phyloP scores from a whole-genome alignment of 2,888 invertebrate species.

The Penaeus monodon region DNA sequence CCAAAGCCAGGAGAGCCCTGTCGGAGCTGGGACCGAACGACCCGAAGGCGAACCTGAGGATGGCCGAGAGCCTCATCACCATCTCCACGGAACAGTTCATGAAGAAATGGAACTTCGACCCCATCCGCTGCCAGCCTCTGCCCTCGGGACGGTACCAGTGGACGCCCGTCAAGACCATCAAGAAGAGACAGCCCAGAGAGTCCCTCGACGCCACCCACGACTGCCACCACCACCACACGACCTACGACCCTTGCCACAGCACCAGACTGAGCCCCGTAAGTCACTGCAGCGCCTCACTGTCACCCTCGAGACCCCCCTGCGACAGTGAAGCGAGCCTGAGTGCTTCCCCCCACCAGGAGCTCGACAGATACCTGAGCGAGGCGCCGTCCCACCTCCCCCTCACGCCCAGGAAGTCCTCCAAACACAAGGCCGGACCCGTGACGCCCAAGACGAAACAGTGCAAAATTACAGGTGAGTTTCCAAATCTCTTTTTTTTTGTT shows the following conservation, averaged over 20 bases:
- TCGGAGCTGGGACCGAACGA: constrained; percentile 43
- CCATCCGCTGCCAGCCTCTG: constrained; percentile 18
- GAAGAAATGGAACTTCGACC: constrained; percentile 50
- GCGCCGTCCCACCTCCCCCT: not conserved
- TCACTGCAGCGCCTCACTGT: no score
- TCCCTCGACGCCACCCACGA: not conserved
- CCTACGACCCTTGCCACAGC: not conserved
- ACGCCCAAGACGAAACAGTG: constrained; percentile 26
- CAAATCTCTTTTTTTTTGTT: no score
- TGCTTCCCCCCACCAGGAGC: not conserved
- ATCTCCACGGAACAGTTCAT: constrained; percentile 34
- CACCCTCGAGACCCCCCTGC: no score
- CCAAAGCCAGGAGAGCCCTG: constrained; percentile 38
- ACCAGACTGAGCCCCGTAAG: not conserved
- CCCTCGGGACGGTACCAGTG: constrained; percentile 35
- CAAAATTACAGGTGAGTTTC: constrained; percentile 31
- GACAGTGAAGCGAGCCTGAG: no score
- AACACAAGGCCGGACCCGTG: not conserved
- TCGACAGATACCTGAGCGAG: no score
- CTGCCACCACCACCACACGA: not conserved
- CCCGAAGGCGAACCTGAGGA: constrained; percentile 39
- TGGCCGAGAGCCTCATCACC: constrained; percentile 45
- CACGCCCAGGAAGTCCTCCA: not conserved
- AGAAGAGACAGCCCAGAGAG: not conserved
- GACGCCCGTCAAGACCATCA: constrained; percentile 14